Conservation (phyloP, 2,888 invertebrate species). For the Ormia ochracea region DNA sequence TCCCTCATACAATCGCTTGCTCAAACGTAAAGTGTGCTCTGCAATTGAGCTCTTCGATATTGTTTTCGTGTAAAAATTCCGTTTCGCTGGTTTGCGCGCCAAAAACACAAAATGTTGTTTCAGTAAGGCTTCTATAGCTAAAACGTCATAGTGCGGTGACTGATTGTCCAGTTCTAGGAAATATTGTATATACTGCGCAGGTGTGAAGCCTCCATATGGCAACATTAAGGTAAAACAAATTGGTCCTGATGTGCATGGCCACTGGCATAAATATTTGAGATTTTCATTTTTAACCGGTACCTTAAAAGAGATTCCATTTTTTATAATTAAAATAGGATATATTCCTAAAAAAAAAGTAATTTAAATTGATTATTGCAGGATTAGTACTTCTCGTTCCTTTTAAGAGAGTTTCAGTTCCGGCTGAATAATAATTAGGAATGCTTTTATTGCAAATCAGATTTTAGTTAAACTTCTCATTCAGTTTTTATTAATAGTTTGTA, state of each 20-base stretch:
- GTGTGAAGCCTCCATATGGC: slow-evolving; percentile 84
- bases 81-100: slow-evolving; percentile 71
- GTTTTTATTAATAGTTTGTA: too few species aligned
- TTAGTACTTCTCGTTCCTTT: too few species aligned
- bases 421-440: too few species aligned
- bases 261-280: slow-evolving; percentile 71
- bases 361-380: too few species aligned
- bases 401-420: too few species aligned
- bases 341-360: not conserved
- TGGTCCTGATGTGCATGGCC: slow-evolving; percentile 73
- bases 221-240: slow-evolving; percentile 73
- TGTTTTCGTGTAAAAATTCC: slow-evolving; percentile 71
- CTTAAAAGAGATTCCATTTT: slow-evolving; percentile 51
- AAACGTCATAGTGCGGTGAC: slow-evolving; percentile 72
- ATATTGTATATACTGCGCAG: slow-evolving; percentile 84
- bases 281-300: slow-evolving; percentile 71
- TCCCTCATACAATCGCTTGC: slow-evolving; percentile 78
- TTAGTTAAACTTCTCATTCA: too few species aligned
- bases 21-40: slow-evolving; percentile 69
- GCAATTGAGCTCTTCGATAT: slow-evolving; percentile 68
- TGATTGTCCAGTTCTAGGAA: slow-evolving; percentile 83
- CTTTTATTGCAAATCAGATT: too few species aligned
- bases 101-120: slow-evolving; percentile 72
- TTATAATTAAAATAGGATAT: not conserved
- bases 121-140: slow-evolving; percentile 69